phyloP scores from a whole-genome alignment of 30 jellyfish, hydroid and myxozoan genomes.

The Aurelia sp. region DNA sequence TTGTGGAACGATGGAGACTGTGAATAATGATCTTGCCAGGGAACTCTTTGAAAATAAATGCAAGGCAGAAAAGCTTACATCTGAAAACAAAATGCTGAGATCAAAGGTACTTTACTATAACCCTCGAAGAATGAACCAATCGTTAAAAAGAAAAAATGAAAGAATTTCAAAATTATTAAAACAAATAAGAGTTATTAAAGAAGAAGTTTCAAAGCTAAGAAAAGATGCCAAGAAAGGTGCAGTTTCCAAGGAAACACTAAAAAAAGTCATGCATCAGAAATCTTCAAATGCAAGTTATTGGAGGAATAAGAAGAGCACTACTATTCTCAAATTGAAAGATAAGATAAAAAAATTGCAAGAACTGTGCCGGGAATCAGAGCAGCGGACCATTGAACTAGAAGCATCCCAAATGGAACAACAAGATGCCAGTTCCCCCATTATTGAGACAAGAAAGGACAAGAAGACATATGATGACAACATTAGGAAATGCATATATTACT shows the following conservation, averaged over 20 bases:
- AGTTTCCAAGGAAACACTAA: background rate
- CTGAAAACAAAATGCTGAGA: background rate
- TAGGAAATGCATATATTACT: constrained; percentile 44
- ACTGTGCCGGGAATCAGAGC: background rate
- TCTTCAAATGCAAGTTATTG: constrained; percentile 14
- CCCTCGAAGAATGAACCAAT: background rate
- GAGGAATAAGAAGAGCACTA: background rate
- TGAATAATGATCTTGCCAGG: no score
- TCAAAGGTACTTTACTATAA: background rate
- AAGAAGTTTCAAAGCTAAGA: no score
- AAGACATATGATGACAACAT: constrained; percentile 2
- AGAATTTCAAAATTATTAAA: no score
- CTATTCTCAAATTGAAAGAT: background rate
- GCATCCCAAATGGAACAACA: background rate
- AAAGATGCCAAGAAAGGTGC: no score
- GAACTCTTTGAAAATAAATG: no score
- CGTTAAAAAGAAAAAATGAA: no score
- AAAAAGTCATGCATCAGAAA: background rate
- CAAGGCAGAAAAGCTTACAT: no score
- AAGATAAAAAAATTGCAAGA: background rate
- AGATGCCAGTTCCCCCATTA: background rate
- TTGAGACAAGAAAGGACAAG: background rate
- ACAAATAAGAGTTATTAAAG: no score
- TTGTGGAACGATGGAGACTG: no score
- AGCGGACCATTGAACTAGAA: background rate